phyloP scores from a whole-genome alignment of 2,888 invertebrate species.

The Megaustenia siamemsis region DNA sequence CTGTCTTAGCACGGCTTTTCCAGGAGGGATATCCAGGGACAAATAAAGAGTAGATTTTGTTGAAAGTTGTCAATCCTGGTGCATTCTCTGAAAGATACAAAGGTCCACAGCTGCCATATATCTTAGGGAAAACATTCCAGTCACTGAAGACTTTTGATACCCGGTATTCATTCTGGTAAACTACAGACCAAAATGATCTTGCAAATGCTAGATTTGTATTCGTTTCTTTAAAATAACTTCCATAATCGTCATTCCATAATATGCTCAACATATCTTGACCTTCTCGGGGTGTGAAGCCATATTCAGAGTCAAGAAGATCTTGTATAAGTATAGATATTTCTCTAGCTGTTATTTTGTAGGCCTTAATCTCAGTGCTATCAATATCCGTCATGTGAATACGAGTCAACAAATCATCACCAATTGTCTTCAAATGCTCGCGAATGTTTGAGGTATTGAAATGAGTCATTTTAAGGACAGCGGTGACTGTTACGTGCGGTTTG shows the following conservation, averaged over 20 bases:
- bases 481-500: conserved; percentile 52
- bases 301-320: conserved; percentile 36
- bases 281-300: conserved; percentile 44
- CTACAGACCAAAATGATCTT: conserved; percentile 83
- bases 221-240: conserved; percentile 24
- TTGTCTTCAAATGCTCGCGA: conserved; percentile 24
- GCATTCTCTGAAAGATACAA: conserved; percentile 86
- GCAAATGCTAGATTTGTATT: conserved; percentile 46
- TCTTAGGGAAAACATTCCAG: conserved; percentile 84
- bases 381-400: neutral
- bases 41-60: conserved; percentile 58
- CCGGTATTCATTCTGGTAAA: conserved; percentile 86
- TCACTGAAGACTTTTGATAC: conserved; percentile 84
- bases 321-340: conserved; percentile 11
- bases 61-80: conserved; percentile 64
- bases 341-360: neutral
- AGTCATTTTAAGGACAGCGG: conserved; percentile 66
- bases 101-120: conserved; percentile 86
- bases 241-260: conserved; percentile 55
- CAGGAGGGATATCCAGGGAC: conserved; percentile 65
- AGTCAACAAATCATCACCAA: conserved; percentile 15
- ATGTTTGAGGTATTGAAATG: conserved; percentile 35
- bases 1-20: conserved; percentile 67
- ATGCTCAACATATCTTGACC: conserved; percentile 40
- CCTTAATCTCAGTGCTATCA: neutral